phyloP scores from a whole-genome alignment of 2,113 vertebrate species.

The Synodontis membranacea region DNA sequence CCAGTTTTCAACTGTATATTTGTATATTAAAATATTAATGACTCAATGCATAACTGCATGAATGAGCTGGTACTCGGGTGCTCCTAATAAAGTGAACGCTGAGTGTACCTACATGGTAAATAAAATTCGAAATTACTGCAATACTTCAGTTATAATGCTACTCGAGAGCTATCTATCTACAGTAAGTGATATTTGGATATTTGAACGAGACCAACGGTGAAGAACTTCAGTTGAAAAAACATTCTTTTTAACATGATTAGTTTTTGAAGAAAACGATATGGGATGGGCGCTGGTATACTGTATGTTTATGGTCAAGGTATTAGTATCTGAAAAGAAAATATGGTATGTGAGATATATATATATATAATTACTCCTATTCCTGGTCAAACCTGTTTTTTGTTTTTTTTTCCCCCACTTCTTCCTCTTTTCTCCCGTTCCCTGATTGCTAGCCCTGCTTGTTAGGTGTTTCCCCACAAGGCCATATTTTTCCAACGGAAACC shows the following conservation, averaged over 20 bases:
- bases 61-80: not conserved
- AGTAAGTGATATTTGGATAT: not conserved
- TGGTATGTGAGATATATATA: not conserved
- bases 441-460: slow-evolving; percentile 48
- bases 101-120: not conserved
- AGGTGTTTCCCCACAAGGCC: slow-evolving; percentile 55
- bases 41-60: not conserved
- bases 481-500: slow-evolving; percentile 52
- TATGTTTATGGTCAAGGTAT: not conserved
- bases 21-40: not conserved
- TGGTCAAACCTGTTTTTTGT: not conserved
- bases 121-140: not conserved
- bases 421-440: slow-evolving; percentile 51
- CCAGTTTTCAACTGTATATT: not conserved
- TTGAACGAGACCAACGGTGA: not conserved
- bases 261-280: not conserved
- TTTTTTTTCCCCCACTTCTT: too few relatives aligned
- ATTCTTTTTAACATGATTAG: not conserved
- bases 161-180: not conserved
- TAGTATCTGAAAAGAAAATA: not conserved
- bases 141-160: not conserved
- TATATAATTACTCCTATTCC: not conserved
- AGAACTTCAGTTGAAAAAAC: not conserved
- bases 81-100: not conserved
- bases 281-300: accelerated